phyloP scores from a whole-genome alignment of 1,140 invertebrate genomes.

The Charaxes varanes region DNA sequence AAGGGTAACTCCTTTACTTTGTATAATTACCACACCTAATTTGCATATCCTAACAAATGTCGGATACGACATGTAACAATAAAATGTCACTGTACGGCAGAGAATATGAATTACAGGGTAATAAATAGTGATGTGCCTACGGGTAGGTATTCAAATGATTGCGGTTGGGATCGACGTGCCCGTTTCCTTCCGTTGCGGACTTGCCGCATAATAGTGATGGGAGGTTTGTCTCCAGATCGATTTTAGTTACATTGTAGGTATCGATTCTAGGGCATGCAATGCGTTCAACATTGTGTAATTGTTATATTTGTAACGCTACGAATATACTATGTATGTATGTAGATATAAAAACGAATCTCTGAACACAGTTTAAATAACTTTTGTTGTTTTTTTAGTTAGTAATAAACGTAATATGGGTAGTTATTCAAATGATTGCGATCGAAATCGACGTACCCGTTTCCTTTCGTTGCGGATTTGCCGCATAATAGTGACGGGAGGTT shows the following conservation, averaged over 20 bases:
- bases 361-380: too few species aligned
- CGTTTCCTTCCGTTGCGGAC: constrained; percentile 57
- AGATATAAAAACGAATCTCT: too few species aligned
- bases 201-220: constrained; percentile 33
- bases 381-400: too few species aligned
- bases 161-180: constrained; percentile 57
- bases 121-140: constrained; percentile 59
- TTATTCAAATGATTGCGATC: constrained; percentile 67
- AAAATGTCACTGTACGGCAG: constrained; percentile 44
- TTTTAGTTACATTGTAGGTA: too few species aligned
- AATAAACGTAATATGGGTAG: too few species aligned
- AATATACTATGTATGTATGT: too few species aligned
- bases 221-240: background rate
- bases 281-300: too few species aligned
- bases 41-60: constrained; percentile 47
- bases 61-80: constrained; percentile 43
- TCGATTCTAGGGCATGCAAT: too few species aligned
- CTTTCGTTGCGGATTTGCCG: constrained; percentile 56
- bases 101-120: constrained; percentile 53
- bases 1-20: too few species aligned
- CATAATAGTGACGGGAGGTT: too few species aligned
- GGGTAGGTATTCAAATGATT: constrained; percentile 65
- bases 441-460: constrained; percentile 61
- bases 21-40: constrained; percentile 25
- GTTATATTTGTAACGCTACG: too few species aligned